A percentile compares a stretch with the other conserved stretches of the same genome.
phyloP scores from a whole-genome alignment of 2,888 invertebrate genomes.

The Macrophya annulata region DNA sequence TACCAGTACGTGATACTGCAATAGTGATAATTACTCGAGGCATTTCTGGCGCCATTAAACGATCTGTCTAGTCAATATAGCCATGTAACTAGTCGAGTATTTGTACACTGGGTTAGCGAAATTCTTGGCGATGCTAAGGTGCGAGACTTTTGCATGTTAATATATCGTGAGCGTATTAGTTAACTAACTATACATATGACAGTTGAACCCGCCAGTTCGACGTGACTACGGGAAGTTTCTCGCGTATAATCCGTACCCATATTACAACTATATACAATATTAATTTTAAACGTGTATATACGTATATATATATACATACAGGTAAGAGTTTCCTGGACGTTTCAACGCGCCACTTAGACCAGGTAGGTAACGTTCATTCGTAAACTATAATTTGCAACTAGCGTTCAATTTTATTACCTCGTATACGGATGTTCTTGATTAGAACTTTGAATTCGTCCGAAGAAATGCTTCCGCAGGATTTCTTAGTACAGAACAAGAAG shows the following conservation, averaged over 20 bases:
- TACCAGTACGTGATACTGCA: background rate
- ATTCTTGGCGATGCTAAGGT: constrained; percentile 38
- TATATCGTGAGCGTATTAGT: constrained; percentile 44
- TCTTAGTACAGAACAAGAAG: constrained; percentile 5
- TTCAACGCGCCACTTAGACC: constrained; percentile 49
- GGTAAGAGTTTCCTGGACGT: constrained; percentile 47
- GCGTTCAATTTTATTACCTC: constrained; percentile 45
- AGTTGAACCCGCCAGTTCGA: constrained; percentile 36
- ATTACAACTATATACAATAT: background rate
- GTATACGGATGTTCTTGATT: constrained; percentile 51
- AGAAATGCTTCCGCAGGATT: constrained; percentile 46
- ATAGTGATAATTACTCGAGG: constrained; percentile 56
- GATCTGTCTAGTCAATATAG: constrained; percentile 64
- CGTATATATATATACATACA: background rate
- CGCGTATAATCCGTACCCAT: constrained; percentile 16
- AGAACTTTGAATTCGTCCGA: constrained; percentile 45
- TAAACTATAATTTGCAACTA: constrained; percentile 49
- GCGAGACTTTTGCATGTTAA: constrained; percentile 41
- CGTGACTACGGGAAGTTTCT: constrained; percentile 31
- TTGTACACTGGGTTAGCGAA: constrained; percentile 55
- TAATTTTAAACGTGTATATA: background rate
- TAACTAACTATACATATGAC: constrained; percentile 26
- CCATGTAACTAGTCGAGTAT: constrained; percentile 58
- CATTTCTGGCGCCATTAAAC: constrained; percentile 71
- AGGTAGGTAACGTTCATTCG: constrained; percentile 50